Conservation (phyloP, 2,888 invertebrate species). For the Melinopterus prodromus region DNA sequence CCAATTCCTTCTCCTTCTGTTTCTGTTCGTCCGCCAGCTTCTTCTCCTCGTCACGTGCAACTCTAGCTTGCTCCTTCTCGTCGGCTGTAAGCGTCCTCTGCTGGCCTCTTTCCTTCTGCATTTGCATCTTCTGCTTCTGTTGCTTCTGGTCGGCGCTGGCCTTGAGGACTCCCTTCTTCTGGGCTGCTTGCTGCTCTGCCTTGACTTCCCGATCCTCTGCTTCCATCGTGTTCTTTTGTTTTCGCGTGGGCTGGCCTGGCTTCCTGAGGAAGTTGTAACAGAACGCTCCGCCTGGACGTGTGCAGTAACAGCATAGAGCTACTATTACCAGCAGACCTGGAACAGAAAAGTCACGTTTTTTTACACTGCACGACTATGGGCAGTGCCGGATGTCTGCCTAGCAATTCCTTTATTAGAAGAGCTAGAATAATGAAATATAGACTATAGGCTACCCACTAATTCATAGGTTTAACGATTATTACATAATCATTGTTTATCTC, state of each 20-base stretch:
- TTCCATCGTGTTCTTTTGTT: neutral
- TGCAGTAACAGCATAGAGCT: neutral
- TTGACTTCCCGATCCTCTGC: neutral
- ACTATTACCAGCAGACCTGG: neutral
- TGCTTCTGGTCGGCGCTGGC: neutral
- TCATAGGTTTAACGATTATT: too few relatives aligned
- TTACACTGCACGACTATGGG: neutral
- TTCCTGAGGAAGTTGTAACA: constrained; percentile 13
- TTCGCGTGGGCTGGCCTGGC: constrained; percentile 12
- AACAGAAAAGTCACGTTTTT: neutral
- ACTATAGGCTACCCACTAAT: too few relatives aligned
- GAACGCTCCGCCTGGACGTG: constrained; percentile 6
- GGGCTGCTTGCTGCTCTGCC: neutral
- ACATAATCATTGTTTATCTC: too few relatives aligned
- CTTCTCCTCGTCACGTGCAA: neutral
- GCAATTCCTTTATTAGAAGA: too few relatives aligned
- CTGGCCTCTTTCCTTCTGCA: neutral
- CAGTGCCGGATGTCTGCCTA: too few relatives aligned
- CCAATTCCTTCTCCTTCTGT: neutral
- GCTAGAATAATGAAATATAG: too few relatives aligned
- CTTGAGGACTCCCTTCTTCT: neutral
- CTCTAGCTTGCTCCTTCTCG: neutral
- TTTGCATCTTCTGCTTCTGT: neutral
- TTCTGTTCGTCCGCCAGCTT: neutral
- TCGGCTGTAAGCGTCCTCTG: neutral